A percentile compares a stretch with the other conserved stretches of the same genome.
These are phyloP conservation scores for Bufotes viridis DNA, from an alignment of 2,797 vertebrate species.

Conservation along the genomic window DNA sequence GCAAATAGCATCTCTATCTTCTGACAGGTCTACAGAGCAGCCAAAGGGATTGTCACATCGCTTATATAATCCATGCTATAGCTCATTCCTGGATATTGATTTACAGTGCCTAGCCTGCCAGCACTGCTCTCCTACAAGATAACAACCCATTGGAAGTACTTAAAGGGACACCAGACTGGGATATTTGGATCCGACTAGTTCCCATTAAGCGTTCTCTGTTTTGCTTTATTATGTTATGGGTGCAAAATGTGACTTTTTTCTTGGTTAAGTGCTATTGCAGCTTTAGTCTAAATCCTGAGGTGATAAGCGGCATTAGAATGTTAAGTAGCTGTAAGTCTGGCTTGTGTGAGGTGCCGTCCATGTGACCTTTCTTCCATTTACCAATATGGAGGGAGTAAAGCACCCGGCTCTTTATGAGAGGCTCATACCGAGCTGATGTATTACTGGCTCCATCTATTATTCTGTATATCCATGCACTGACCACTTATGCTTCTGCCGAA, in stretches of 20 bases:
- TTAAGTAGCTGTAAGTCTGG: conserved; percentile 38
- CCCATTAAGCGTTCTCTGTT: not conserved
- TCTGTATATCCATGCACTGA: conserved; percentile 13
- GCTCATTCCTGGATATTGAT: not conserved
- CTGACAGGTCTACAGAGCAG: not conserved
- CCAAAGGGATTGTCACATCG: not conserved
- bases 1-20: not conserved
- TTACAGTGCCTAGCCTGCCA: not conserved
- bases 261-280: conserved; percentile 19
- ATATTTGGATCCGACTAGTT: not conserved
- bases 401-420: conserved; percentile 13
- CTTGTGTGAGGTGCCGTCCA: not conserved
- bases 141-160: not conserved
- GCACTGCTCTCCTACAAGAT: not conserved
- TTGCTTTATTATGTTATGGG: not conserved
- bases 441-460: conserved; percentile 6
- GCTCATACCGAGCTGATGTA: conserved; percentile 6
- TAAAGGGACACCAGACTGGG: not conserved
- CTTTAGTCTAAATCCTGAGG: not conserved
- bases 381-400: not conserved
- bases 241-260: not conserved
- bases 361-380: conserved; percentile 27
- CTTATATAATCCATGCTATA: not conserved
- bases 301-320: conserved; percentile 47
- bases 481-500: conserved; percentile 15